These are phyloP conservation scores for Gasterosteus aculeatus DNA, from an alignment of 2,113 vertebrate species.

Conservation along the genomic window DNA sequence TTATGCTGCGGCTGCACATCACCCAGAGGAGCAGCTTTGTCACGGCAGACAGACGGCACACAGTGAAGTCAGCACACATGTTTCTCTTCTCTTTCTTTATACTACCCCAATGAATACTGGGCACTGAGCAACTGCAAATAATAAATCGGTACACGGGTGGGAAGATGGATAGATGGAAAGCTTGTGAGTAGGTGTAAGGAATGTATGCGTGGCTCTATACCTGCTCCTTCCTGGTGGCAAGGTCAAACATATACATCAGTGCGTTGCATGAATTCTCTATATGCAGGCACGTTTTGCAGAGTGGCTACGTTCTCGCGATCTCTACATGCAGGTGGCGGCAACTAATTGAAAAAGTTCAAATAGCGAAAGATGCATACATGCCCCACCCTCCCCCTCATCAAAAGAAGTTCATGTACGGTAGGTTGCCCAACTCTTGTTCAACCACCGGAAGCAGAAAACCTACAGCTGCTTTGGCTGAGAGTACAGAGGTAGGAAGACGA, in stretches of 20 bases:
- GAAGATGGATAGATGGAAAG: neutral
- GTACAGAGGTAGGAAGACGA: slow-evolving; percentile 5
- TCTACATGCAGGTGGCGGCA: too few species aligned
- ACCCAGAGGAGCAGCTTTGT: slow-evolving; percentile 34
- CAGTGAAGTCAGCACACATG: slow-evolving; percentile 64
- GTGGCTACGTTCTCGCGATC: too few species aligned
- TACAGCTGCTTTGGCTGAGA: neutral
- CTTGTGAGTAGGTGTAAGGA: neutral
- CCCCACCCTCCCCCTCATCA: too few species aligned
- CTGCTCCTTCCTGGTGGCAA: neutral
- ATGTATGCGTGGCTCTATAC: neutral
- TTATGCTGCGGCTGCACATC: slow-evolving; percentile 72
- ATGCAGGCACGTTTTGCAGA: neutral
- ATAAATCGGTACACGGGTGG: slow-evolving; percentile 4
- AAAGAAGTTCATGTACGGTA: neutral
- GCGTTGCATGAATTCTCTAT: neutral
- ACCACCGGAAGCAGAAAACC: neutral
- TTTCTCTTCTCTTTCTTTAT: slow-evolving; percentile 34
- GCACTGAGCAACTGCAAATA: slow-evolving; percentile 11
- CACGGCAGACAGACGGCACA: slow-evolving; percentile 29
- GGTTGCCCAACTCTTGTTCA: neutral
- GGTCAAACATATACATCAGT: slow-evolving; percentile 1
- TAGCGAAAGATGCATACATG: neutral
- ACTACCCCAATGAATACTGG: slow-evolving; percentile 14
- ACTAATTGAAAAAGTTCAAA: neutral